Conservation (phyloP, 2,888 invertebrate genomes). For the Zelleria hepariella region DNA sequence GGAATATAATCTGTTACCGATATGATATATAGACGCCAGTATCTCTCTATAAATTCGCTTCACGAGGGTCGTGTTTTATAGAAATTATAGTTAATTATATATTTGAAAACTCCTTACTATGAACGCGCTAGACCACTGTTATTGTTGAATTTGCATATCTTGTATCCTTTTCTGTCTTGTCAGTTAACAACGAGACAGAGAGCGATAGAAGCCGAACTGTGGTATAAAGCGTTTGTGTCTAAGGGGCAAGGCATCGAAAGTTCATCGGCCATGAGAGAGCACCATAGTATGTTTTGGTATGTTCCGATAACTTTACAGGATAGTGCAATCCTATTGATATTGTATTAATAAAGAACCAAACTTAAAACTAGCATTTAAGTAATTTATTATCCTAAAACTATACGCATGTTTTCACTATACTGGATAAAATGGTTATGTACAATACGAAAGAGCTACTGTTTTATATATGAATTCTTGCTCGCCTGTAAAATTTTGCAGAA, state of each 20-base stretch:
- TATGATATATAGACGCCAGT: neutral
- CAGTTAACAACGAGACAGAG: neutral
- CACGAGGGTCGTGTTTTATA: constrained; percentile 53
- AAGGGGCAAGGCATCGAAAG: constrained; percentile 51
- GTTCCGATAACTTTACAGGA: constrained; percentile 63
- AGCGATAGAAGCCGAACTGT: constrained; percentile 10
- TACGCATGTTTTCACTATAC: constrained; percentile 74
- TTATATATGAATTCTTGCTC: constrained; percentile 74
- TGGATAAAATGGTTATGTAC: constrained; percentile 72
- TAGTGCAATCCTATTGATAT: constrained; percentile 71
- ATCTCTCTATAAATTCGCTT: constrained; percentile 62
- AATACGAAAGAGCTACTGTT: constrained; percentile 71
- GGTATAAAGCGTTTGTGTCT: neutral
- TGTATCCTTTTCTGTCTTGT: neutral
- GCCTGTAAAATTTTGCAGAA: constrained; percentile 74
- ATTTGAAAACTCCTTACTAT: constrained; percentile 18
- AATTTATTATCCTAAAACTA: constrained; percentile 74
- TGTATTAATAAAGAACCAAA: constrained; percentile 74
- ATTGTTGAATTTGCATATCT: neutral
- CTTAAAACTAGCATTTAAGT: constrained; percentile 70
- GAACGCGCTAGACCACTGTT: neutral
- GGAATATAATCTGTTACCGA: neutral
- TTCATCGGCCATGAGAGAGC: constrained; percentile 66
- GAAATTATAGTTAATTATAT: constrained; percentile 40
- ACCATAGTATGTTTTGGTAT: constrained; percentile 64